These are phyloP conservation scores for Graphium colonna DNA, from an alignment of 2,888 invertebrate genomes.

Conservation along the genomic window DNA sequence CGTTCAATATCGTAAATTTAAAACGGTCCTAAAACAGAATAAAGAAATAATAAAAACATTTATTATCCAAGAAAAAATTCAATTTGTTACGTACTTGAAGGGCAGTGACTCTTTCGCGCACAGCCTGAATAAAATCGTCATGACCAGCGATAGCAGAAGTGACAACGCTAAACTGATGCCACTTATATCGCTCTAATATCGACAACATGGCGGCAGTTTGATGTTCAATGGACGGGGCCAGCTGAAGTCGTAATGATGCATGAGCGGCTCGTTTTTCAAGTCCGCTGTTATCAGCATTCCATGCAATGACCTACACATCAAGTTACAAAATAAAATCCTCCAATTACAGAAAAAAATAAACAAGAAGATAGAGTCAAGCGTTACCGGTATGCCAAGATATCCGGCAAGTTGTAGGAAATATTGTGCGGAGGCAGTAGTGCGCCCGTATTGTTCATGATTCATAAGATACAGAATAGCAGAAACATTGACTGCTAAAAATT, in stretches of 20 bases:
- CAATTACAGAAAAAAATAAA: constrained; percentile 23
- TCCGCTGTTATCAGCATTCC: constrained; percentile 98
- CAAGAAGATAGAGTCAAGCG: constrained; percentile 39
- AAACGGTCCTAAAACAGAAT: constrained; percentile 63
- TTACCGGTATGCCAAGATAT: constrained; percentile 94
- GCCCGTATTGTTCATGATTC: constrained; percentile 96
- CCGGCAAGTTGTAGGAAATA: constrained; percentile 96
- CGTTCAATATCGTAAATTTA: constrained; percentile 91
- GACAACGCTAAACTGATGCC: constrained; percentile 97
- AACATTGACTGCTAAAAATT: constrained; percentile 93
- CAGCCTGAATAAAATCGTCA: constrained; percentile 96
- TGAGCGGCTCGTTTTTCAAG: constrained; percentile 89
- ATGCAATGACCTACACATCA: constrained; percentile 87
- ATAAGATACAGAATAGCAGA: constrained; percentile 96
- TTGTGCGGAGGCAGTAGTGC: constrained; percentile 95
- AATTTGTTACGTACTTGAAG: constrained; percentile 83
- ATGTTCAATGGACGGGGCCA: constrained; percentile 97
- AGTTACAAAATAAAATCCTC: constrained; percentile 20
- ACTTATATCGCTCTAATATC: constrained; percentile 96
- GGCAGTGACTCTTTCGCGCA: constrained; percentile 91
- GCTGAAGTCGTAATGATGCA: constrained; percentile 93
- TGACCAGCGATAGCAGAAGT: constrained; percentile 96
- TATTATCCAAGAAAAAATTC: neutral
- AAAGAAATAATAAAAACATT: neutral
- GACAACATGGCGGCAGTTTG: constrained; percentile 98